A percentile compares a stretch with the other conserved stretches of the same genome.
phyloP scores from a whole-genome alignment of 1,140 invertebrate species.

The Brachionus rubens region DNA sequence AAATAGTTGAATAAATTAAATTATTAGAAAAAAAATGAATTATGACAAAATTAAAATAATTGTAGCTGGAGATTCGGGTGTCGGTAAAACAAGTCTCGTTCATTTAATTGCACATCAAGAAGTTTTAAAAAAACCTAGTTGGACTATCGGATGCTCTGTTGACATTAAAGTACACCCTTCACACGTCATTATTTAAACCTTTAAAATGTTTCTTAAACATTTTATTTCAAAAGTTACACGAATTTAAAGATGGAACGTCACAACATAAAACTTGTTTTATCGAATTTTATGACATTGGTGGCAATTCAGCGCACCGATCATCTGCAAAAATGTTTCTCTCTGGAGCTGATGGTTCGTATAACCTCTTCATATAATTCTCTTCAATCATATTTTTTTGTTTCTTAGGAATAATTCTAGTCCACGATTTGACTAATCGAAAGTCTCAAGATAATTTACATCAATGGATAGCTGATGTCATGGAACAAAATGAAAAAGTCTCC shows the following conservation, averaged over 20 bases:
- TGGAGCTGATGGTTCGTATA: constrained; percentile 74
- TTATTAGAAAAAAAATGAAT: constrained; percentile 4
- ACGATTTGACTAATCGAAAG: constrained; percentile 92
- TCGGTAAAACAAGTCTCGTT: constrained; percentile 88
- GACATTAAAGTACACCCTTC: constrained; percentile 85
- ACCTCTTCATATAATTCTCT: neutral
- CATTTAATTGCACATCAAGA: constrained; percentile 83
- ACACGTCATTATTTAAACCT: too few species aligned
- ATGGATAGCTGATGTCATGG: constrained; percentile 86
- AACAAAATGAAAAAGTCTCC: constrained; percentile 51
- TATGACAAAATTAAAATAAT: constrained; percentile 16
- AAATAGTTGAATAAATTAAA: neutral
- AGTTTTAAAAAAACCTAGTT: constrained; percentile 74
- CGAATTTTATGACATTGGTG: constrained; percentile 92
- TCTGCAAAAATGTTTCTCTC: constrained; percentile 82
- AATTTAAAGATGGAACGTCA: constrained; percentile 86
- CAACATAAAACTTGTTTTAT: constrained; percentile 83
- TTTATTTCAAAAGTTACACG: constrained; percentile 68
- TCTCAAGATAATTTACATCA: constrained; percentile 86
- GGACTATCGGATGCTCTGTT: constrained; percentile 90
- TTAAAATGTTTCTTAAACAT: constrained; percentile 33
- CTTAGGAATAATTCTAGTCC: constrained; percentile 82
- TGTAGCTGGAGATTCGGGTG: constrained; percentile 64
- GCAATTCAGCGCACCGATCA: constrained; percentile 84
- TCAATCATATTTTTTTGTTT: constrained; percentile 49